Conservation (phyloP, 1,140 invertebrate species). For the Euwallacea fornicatus region DNA sequence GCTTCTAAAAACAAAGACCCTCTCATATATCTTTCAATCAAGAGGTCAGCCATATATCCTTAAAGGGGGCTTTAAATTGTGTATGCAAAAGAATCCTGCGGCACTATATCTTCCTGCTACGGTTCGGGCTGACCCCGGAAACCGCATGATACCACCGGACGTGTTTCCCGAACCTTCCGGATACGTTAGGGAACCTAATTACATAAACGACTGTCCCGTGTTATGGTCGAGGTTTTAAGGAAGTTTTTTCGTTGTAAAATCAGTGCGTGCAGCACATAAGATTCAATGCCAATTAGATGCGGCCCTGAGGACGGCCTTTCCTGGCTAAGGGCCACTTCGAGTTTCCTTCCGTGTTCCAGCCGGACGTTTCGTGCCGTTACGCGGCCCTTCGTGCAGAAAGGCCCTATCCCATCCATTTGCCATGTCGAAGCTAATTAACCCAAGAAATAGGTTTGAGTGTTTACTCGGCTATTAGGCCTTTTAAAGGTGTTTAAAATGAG, state of each 20-base stretch:
- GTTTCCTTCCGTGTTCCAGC: constrained; percentile 19
- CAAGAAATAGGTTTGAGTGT: constrained; percentile 14
- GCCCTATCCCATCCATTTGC: constrained; percentile 26
- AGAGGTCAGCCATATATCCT: constrained; percentile 32
- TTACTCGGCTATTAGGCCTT: constrained; percentile 6
- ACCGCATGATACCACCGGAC: constrained; percentile 15
- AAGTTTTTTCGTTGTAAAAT: not conserved
- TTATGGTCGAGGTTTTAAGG: constrained; percentile 1
- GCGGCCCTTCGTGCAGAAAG: constrained; percentile 12
- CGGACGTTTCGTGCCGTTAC: constrained; percentile 27
- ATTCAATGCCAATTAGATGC: not conserved
- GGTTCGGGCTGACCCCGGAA: constrained; percentile 13
- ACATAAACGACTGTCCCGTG: constrained; percentile 7
- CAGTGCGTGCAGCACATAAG: constrained; percentile 3
- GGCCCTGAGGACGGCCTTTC: constrained; percentile 22
- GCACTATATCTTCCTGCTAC: constrained; percentile 25
- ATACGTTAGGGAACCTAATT: constrained; percentile 26
- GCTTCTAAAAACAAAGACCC: too few species aligned
- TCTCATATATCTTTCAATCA: constrained; percentile 37
- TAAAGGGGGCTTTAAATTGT: constrained; percentile 15
- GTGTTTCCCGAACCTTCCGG: constrained; percentile 22
- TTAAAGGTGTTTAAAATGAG: constrained; percentile 9
- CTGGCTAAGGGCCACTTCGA: constrained; percentile 25
- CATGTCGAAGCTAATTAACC: constrained; percentile 35
- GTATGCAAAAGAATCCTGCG: constrained; percentile 35